Evolutionary conservation across 2,113 vertebrate species (phyloP), one percentile per base, ranked within the genome.

Genomic region (Bungarus multicinctus): DNA sequence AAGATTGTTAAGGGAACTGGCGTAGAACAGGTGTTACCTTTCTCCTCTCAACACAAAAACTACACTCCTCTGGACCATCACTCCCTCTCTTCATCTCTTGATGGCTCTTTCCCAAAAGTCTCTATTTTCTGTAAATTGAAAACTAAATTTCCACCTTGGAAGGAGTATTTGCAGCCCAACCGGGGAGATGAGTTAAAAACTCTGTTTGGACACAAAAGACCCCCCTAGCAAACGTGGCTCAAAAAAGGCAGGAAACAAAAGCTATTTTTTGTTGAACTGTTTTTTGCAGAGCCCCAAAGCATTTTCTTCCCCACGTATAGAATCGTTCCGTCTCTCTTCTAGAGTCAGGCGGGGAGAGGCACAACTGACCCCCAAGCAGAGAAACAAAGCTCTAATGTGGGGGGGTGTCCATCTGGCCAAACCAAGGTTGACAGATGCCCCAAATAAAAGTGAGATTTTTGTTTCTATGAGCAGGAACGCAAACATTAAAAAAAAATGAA

Each of bases 371-470:
- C 95, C 91, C 50, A 95, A 89, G 92, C 43, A 39, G 16, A 23
- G 57, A 93, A 89, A 95, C 92, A 87, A 95, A 50, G 55, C 64
- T 95, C 94, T 57, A 90, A 91, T 81, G 54, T 91, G 6, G 5
- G 5, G 55, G 2, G 55, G 55, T 20, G 90, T 94, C 96, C 95
- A 95, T 90, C 93, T 92, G 60, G 95, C 34, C 85, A 92, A n/a
- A 92, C 74, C 89, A 94, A 96, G 60, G 91, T 92, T 54, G 53
- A 60, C 94, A 96, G 95, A 94, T 95, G 93, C 85, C 16, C 0
- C 53, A 57, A 91, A 94, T 81, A 93, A 87, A 45, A 93, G 92
- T 91, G 92, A 39, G 14, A 23, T 81, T 87, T 95, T 95, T 93
- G 94, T 85, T 95, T 87, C 47, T 86, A 52, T 52, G 47, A 27